Conservation (phyloP, 1,140 invertebrate species). For the Drosophila malerkotliana region DNA sequence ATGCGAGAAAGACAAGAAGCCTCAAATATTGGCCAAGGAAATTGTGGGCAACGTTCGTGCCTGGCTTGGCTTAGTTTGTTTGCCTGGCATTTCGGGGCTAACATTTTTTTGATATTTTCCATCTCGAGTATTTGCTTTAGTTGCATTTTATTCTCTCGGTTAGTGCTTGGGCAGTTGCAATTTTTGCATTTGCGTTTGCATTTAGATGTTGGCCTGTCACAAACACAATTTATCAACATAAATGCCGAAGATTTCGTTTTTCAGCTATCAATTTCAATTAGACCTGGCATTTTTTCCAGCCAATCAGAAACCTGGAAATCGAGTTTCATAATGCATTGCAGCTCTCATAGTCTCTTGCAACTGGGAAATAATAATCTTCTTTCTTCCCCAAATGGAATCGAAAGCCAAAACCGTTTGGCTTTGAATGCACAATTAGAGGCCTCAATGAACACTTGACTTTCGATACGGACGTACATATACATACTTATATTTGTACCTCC, state of each 20-base stretch:
- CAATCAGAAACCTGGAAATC: constrained; percentile 38
- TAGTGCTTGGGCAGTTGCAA: constrained; percentile 38
- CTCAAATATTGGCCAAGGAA: constrained; percentile 65
- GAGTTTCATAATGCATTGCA: constrained; percentile 46
- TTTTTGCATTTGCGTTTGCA: constrained; percentile 14
- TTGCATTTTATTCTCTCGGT: constrained; percentile 56
- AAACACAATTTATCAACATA: constrained; percentile 58
- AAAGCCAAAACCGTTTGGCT: constrained; percentile 31
- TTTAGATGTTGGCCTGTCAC: constrained; percentile 34
- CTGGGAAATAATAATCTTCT: constrained; percentile 32
- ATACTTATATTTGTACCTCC: not conserved
- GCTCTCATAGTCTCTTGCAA: not conserved
- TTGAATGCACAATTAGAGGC: constrained; percentile 52
- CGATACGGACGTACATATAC: not conserved
- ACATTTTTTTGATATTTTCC: constrained; percentile 52
- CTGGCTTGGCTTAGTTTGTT: constrained; percentile 42
- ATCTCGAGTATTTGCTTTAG: constrained; percentile 63
- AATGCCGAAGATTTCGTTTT: constrained; percentile 53
- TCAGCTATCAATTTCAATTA: constrained; percentile 73
- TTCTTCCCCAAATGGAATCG: constrained; percentile 34
- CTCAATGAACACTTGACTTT: constrained; percentile 48
- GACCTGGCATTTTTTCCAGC: constrained; percentile 18
- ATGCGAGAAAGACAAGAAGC: constrained; percentile 27
- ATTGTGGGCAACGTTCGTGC: constrained; percentile 44
- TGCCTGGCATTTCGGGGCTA: constrained; percentile 62